Base-by-base conservation (phyloP, 2,888 invertebrate genomes). In the Antitype chi region DNA sequence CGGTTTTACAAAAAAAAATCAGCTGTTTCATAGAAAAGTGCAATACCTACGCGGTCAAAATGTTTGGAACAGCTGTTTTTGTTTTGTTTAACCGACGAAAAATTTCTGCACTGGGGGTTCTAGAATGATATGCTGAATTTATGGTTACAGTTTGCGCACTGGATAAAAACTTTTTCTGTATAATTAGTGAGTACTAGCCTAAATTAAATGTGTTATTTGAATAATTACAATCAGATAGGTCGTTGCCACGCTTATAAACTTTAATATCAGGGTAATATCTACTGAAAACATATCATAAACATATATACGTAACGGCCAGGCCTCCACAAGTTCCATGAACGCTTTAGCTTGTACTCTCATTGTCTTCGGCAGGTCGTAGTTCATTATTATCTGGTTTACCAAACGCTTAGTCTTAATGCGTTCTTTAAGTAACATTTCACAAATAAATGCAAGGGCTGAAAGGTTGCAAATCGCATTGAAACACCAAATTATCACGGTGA, bases 191-290 rank as follows among this genome's bases (percentile, higher is more conserved):
- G 43, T 43, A 43, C 43, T 13, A 20, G 11, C 17, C 11, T 72
- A 72, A 28, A 72, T 53, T 28, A 72, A 47, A 68, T 68, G 72
- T 43, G 72, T 20, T 53, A 94, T 87, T 88, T 96, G 95, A 83
- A 95, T 91, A 38, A 94, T 91, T 25, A 95, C 90, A 85, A 95
- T 94, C 59, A 95, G 90, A 83, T 94, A 95, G 0, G 95, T 94
- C 0, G 94, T 94, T 52, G 94, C 92, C 8, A 94, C 92, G 82
- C 94, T 95, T 55, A 95, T 91, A 79, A 94, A 95, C 72, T 94
- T 95, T 11, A 95, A 87, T 84, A 95, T 91, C 7, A 96, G 82
- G 0, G 93, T 93, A 47, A 95, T 90, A 81, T 96, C 94, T 2
- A 96, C 89, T 5, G 92, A 89, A 79, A 95, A 93, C 94, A 95